These are phyloP conservation scores for Omphaloscelis lunosa DNA, from an alignment of 2,888 invertebrate species.

Conservation along the genomic window DNA sequence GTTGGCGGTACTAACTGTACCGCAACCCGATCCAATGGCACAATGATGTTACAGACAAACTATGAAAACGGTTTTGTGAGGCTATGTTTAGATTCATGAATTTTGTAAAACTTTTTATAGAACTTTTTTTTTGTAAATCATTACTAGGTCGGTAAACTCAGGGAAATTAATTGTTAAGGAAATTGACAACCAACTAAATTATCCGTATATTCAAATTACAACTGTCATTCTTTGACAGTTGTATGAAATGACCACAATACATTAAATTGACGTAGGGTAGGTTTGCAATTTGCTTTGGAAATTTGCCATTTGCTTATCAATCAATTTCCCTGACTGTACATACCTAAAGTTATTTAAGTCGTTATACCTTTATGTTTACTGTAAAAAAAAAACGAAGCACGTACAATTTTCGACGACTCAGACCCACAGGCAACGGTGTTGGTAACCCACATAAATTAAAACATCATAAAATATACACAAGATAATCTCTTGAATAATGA, in stretches of 20 bases:
- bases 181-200: not conserved
- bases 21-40: not conserved
- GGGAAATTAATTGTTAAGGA: no score
- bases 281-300: not conserved
- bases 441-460: conserved; percentile 30
- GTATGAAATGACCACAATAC: not conserved
- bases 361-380: conserved; percentile 1
- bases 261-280: no score
- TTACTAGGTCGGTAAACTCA: not conserved
- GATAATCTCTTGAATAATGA: conserved; percentile 50
- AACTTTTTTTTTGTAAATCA: not conserved
- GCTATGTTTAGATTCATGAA: not conserved
- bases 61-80: not conserved
- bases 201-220: not conserved
- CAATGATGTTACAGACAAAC: not conserved
- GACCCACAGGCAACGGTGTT: not conserved
- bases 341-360: conserved; percentile 26
- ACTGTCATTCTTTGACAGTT: not conserved
- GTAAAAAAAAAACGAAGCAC: conserved; percentile 30
- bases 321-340: not conserved
- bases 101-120: not conserved
- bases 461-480: conserved; percentile 7
- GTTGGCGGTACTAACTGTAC: not conserved
- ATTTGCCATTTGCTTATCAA: not conserved
- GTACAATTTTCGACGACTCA: conserved; percentile 1